A percentile compares a stretch with the other conserved stretches of the same genome.
These are phyloP conservation scores for Gallinago paraguaiae DNA, from an alignment of 2,113 vertebrate genomes.

Conservation along the genomic window DNA sequence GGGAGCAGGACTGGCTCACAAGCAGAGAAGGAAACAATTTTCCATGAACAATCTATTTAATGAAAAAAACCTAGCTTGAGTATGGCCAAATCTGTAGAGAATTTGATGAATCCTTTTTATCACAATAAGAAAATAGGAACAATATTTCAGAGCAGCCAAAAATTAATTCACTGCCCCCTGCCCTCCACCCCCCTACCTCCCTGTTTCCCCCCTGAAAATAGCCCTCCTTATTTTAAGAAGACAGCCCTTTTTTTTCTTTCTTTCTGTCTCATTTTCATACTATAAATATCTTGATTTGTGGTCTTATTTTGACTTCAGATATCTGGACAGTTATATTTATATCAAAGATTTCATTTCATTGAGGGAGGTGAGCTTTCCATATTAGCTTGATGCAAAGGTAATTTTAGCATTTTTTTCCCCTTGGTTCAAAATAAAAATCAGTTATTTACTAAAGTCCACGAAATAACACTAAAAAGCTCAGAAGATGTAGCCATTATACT, in stretches of 20 bases:
- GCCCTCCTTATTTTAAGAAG: neutral
- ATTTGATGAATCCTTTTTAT: neutral
- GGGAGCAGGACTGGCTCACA: neutral
- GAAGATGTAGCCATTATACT: neutral
- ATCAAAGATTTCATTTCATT: neutral
- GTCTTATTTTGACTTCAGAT: neutral
- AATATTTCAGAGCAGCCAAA: neutral
- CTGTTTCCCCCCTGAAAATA: neutral
- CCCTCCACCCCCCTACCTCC: fast-evolving
- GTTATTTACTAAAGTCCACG: neutral
- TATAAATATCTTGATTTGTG: neutral
- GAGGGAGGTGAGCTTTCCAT: neutral
- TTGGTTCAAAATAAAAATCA: neutral
- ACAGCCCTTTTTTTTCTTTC: neutral
- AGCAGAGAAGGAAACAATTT: neutral
- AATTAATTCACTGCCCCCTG: fast-evolving
- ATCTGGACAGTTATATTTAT: neutral
- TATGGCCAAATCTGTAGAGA: neutral
- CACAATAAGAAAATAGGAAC: neutral
- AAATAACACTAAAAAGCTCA: neutral
- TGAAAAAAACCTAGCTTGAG: neutral
- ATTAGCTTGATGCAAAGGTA: neutral
- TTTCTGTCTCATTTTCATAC: neutral
- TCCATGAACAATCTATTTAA: neutral
- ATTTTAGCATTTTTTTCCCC: fast-evolving